phyloP scores from a whole-genome alignment of 2,797 vertebrate genomes.

The Allobates femoralis region DNA sequence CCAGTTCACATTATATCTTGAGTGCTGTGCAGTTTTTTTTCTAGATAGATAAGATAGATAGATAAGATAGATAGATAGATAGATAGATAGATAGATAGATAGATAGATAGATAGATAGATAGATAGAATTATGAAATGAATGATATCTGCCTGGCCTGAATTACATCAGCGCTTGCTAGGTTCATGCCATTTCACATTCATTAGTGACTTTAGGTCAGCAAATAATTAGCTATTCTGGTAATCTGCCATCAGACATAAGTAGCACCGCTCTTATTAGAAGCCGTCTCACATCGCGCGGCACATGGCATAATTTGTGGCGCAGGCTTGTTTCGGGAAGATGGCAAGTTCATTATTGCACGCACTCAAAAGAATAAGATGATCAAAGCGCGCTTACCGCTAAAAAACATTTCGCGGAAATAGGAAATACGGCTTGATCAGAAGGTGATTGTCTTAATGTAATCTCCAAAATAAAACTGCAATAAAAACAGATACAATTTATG shows the following conservation, averaged over 20 bases:
- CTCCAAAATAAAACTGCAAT: slow-evolving; percentile 7
- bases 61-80: no score
- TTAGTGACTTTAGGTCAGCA: slow-evolving; percentile 19
- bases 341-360: neutral
- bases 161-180: neutral
- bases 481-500: slow-evolving; percentile 33
- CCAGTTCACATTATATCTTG: no score
- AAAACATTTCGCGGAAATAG: slow-evolving; percentile 12
- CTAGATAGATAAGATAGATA: no score
- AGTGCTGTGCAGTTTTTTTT: no score
- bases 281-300: no score
- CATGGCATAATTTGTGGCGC: neutral
- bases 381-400: slow-evolving; percentile 7
- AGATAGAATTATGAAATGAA: no score
- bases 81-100: no score
- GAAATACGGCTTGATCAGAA: neutral
- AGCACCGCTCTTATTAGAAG: neutral
- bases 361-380: slow-evolving; percentile 14
- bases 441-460: slow-evolving; percentile 21
- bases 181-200: slow-evolving; percentile 16
- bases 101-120: no score
- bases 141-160: neutral
- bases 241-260: neutral
- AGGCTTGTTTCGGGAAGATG: neutral
- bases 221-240: slow-evolving; percentile 39